Conservation (phyloP, 2,797 vertebrate species). For the Chelmon rostratus region DNA sequence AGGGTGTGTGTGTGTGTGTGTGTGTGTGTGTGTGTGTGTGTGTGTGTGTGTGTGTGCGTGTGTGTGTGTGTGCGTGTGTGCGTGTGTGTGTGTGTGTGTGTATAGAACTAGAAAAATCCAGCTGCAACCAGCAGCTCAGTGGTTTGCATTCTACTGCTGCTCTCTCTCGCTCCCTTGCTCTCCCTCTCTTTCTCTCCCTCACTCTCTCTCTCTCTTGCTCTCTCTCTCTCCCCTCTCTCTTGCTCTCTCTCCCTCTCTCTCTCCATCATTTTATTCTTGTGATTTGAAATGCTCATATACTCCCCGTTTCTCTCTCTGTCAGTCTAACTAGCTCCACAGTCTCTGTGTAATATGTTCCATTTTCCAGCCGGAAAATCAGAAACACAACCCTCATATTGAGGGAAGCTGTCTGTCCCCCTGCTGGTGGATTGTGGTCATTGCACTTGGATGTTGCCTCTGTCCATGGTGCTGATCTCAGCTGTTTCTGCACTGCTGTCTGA, state of each 20-base stretch:
- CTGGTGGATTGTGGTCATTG: slow-evolving; percentile 27
- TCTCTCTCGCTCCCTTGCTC: slow-evolving; percentile 40
- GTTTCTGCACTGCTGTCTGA: neutral
- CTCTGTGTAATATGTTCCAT: slow-evolving; percentile 4
- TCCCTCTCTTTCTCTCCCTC: slow-evolving; percentile 21
- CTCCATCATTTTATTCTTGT: neutral
- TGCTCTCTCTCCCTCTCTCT: neutral
- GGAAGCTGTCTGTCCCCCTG: slow-evolving; percentile 40
- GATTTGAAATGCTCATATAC: slow-evolving; percentile 11
- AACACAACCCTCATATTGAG: neutral
- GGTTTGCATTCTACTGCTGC: slow-evolving; percentile 64
- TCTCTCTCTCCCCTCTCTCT: neutral
- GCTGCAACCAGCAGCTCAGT: slow-evolving; percentile 71
- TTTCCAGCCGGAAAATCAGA: slow-evolving; percentile 18
- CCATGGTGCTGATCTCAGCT: slow-evolving; percentile 71
- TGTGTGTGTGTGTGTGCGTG: slow-evolving; percentile 22
- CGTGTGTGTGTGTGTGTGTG: slow-evolving; percentile 18
- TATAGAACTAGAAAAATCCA: slow-evolving; percentile 75
- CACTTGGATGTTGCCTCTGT: slow-evolving; percentile 44
- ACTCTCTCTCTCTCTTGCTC: neutral
- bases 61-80: slow-evolving; percentile 14
- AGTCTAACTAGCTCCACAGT: neutral
- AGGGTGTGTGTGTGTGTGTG: slow-evolving; percentile 16
- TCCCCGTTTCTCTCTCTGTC: neutral
- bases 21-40: slow-evolving; percentile 15